Percentiles rank a stretch among this genome's conserved stretches.
Conservation (phyloP, 2,113 vertebrate genomes). For the Empidonax alnorum region DNA sequence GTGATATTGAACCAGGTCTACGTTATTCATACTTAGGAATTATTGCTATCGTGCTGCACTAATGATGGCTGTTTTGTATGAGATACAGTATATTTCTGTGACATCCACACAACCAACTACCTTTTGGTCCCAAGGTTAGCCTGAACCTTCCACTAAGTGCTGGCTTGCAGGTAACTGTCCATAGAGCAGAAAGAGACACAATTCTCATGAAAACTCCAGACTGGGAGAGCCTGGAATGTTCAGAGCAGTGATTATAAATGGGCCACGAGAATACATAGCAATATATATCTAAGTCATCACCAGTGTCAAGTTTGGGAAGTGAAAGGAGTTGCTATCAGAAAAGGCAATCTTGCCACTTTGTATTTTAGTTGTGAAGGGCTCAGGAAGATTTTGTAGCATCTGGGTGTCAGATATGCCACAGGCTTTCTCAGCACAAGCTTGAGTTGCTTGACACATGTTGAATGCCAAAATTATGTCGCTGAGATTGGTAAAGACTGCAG, state of each 20-base stretch:
- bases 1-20: neutral
- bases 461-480: neutral
- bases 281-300: neutral
- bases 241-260: neutral
- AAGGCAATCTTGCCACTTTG: neutral
- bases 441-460: accelerated
- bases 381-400: neutral
- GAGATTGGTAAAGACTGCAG: neutral
- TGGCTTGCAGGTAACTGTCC: neutral
- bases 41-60: neutral
- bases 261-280: neutral
- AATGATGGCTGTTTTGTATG: neutral
- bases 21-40: neutral
- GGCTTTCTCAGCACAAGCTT: neutral
- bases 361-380: neutral
- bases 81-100: neutral
- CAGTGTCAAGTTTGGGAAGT: neutral
- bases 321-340: neutral
- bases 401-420: neutral
- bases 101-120: neutral
- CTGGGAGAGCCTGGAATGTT: neutral
- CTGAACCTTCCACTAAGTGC: neutral
- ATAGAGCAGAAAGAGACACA: neutral
- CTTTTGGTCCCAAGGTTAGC: neutral
- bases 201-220: neutral